phyloP scores from a whole-genome alignment of 2,888 invertebrate genomes.

The Lochmaea capreae region DNA sequence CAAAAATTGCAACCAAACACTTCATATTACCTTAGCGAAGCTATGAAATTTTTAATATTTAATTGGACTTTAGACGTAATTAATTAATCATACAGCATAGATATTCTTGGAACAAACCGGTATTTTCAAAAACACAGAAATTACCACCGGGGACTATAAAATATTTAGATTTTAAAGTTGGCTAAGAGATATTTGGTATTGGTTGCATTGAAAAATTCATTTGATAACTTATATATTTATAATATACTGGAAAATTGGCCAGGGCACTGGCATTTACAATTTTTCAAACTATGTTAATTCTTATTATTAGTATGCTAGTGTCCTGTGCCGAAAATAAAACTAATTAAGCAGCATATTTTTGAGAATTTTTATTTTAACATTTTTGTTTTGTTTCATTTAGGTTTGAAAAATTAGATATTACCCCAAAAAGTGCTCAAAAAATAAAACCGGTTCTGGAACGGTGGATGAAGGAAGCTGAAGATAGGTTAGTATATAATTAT shows the following conservation, averaged over 20 bases:
- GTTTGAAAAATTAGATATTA: conserved; percentile 99
- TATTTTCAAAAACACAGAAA: not conserved
- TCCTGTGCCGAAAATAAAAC: conserved; percentile 61
- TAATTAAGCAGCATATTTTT: conserved; percentile 15
- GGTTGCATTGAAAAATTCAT: conserved; percentile 27
- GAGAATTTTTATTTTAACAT: not conserved
- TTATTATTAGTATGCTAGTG: conserved; percentile 63
- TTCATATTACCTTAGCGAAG: not conserved
- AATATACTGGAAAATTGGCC: conserved; percentile 67
- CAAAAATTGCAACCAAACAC: conserved; percentile 35
- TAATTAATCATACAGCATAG: not conserved
- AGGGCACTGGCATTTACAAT: conserved; percentile 86
- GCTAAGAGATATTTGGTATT: conserved; percentile 13
- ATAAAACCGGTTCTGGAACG: conserved; percentile 98
- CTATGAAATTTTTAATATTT: not conserved
- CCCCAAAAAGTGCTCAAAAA: conserved; percentile 99
- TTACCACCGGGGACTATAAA: not conserved
- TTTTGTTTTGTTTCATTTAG: conserved; percentile 65
- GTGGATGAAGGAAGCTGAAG: conserved; percentile 99
- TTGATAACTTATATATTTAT: not conserved
- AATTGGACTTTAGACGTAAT: not conserved
- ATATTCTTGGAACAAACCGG: not conserved
- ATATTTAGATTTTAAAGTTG: not conserved
- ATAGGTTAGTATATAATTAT: conserved; percentile 73
- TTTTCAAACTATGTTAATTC: conserved; percentile 31